Percentiles rank a stretch among this genome's conserved stretches.
Conservation (phyloP, 2,113 vertebrate genomes). For the Solenodon paradoxus region DNA sequence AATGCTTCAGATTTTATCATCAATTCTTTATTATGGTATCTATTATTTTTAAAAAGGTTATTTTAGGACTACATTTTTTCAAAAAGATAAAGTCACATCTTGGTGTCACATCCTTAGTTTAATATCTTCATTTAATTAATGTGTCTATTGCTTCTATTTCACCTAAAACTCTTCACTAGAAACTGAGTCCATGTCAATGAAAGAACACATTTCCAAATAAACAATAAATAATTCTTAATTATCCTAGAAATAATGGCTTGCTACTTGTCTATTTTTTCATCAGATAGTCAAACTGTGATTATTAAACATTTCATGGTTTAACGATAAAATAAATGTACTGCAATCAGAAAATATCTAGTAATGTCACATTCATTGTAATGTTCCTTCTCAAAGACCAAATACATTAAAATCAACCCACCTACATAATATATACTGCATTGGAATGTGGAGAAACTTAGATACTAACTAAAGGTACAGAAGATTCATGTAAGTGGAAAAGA, state of each 20-base stretch:
- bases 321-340: neutral
- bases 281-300: neutral
- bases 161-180: neutral
- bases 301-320: neutral
- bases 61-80: neutral
- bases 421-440: neutral
- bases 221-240: neutral
- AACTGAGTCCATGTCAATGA: neutral
- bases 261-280: neutral
- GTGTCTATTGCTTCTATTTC: neutral
- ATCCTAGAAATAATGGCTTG: neutral
- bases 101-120: neutral
- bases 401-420: neutral
- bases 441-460: neutral
- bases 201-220: neutral
- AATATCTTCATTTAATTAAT: slow-evolving; percentile 2
- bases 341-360: neutral
- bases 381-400: neutral
- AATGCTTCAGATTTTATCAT: neutral
- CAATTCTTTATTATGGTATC: neutral
- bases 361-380: neutral
- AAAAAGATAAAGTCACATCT: no score
- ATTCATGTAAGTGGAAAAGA: neutral
- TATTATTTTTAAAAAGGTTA: neutral
- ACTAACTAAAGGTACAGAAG: neutral